phyloP scores from a whole-genome alignment of 2,797 vertebrate genomes.

The Luscinia megarhynchos region DNA sequence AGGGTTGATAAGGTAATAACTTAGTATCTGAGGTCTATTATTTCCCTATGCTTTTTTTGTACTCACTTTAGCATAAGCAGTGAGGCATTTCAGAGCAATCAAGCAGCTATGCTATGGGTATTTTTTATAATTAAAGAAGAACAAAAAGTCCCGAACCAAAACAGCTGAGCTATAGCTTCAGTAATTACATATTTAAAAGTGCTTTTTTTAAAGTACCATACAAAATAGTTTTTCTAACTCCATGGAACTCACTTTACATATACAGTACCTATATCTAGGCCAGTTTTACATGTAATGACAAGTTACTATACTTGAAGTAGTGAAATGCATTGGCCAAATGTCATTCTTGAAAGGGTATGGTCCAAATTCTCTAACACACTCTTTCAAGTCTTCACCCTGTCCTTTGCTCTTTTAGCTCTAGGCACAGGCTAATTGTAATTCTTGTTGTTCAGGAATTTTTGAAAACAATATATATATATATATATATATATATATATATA shows the following conservation, averaged over 20 bases:
- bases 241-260: neutral
- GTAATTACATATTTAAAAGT: neutral
- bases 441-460: neutral
- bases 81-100: neutral
- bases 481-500: neutral
- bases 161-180: neutral
- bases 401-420: neutral
- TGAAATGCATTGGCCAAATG: neutral
- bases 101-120: neutral
- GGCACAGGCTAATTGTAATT: neutral
- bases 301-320: neutral
- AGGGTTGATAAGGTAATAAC: neutral
- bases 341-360: neutral
- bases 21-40: neutral
- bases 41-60: neutral
- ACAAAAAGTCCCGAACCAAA: neutral
- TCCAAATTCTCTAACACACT: neutral
- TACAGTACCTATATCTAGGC: neutral
- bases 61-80: neutral
- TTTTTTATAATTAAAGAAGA: neutral
- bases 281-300: neutral
- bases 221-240: neutral
- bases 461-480: neutral
- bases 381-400: neutral
- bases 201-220: neutral